Evolutionary conservation across 2,113 vertebrate species (phyloP).

Genomic region (Channa maculata): DNA sequence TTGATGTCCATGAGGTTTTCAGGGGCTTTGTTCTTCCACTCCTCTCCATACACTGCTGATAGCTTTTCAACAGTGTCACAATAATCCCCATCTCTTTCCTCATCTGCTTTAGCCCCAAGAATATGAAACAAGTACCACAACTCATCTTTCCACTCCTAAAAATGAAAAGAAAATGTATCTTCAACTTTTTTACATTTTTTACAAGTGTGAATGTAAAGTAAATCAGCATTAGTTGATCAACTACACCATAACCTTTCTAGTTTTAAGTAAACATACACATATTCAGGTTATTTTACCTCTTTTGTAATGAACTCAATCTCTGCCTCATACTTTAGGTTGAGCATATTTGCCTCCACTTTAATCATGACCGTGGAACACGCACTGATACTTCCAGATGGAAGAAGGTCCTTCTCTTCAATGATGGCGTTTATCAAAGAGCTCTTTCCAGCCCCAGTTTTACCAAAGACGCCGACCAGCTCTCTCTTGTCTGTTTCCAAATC

Average conservation of each 20-base stretch:
- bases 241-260: background rate
- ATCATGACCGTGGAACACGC: slow-evolving; percentile 76
- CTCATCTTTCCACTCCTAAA: too few species aligned
- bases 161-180: too few species aligned
- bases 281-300: slow-evolving; percentile 46
- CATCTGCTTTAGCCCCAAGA: background rate
- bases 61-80: slow-evolving; percentile 10
- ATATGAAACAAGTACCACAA: too few species aligned
- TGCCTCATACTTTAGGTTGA: slow-evolving; percentile 47
- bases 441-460: too few species aligned
- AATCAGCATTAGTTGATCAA: background rate
- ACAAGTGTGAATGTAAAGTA: background rate
- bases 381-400: slow-evolving; percentile 57
- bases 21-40: background rate
- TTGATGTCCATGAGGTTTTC: slow-evolving; percentile 7
- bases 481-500: too few species aligned
- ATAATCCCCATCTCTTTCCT: background rate
- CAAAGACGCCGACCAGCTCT: too few species aligned
- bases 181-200: background rate
- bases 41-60: slow-evolving; percentile 53
- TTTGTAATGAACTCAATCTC: slow-evolving; percentile 69
- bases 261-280: background rate
- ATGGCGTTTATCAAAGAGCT: slow-evolving; percentile 22
- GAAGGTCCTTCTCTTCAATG: slow-evolving; percentile 47
- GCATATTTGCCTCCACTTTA: slow-evolving; percentile 47